Base-by-base conservation (phyloP, 2,797 vertebrate species). In the Chelon auratus region DNA sequence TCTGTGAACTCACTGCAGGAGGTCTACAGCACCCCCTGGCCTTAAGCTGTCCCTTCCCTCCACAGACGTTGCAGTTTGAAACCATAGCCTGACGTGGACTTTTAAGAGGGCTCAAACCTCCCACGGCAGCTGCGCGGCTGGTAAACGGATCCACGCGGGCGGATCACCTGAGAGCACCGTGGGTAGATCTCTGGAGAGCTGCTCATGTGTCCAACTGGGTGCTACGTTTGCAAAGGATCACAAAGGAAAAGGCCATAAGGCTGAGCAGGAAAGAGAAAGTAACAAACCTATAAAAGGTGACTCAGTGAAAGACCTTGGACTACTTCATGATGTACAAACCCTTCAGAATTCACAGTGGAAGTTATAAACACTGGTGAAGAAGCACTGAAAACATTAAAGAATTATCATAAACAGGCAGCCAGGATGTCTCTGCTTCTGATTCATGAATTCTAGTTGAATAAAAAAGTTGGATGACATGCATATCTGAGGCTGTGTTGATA, bases 1-100 rank as follows among this genome's bases (percentile, higher is more conserved):
- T 89, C 82, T 84, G 84, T 95, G 93, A 95, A 94, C 92, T 77
- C 91, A 75, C 82, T 54, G 90, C 89, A 89, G 92, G 89, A 90
- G 91, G 90, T 84, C 88, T 75, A 59, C 68, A 45, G 74, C 80
- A 87, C 83, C 75, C 75, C 75, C 65, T 48, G 78, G 69, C 69
- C 70, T 65, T 84, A 72, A 79, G 79, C 71, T 61, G 51, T 62
- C 45, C 81, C 69, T 81, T 67, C 80, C 80, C 77, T 81, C 71
- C 77, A 75, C 78, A 61, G 77, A 80, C 82, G 75, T 61, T 61
- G 75, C 66, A 56, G 52, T 69, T 75, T 91, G 93, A 93, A 94
- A 94, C 92, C 69, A 50, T 91, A 95, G 86, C 90, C 87, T 83
- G 71, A 80, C 54, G 63, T 75, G 62, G 80, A 87, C 88, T 88